These are phyloP conservation scores for Porites divaricata DNA, from an alignment of 92 coral and sea anemone genomes.

Conservation along the genomic window DNA sequence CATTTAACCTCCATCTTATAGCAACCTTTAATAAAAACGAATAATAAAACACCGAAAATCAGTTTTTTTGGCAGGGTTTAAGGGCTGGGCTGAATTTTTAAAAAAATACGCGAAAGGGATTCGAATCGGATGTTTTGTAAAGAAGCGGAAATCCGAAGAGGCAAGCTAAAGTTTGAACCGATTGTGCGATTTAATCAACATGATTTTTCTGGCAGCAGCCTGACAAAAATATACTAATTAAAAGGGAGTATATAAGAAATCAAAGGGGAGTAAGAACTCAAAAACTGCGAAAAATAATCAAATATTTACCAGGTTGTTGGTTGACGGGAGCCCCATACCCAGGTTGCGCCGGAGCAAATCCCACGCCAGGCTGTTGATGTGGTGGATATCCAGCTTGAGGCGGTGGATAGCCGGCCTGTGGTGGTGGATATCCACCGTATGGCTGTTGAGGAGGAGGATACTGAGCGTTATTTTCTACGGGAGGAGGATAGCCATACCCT, in stretches of 20 bases:
- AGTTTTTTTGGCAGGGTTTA: too few relatives aligned
- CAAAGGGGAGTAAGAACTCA: background rate
- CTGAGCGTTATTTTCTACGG: constrained; percentile 62
- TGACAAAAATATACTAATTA: background rate
- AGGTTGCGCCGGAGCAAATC: constrained; percentile 62
- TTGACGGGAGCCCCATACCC: constrained; percentile 52
- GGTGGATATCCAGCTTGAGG: constrained; percentile 77
- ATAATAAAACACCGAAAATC: too few relatives aligned
- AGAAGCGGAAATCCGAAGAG: too few relatives aligned
- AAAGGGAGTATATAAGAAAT: background rate
- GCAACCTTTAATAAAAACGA: too few relatives aligned
- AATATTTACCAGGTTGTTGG: constrained; percentile 70
- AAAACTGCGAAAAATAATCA: constrained; percentile 11
- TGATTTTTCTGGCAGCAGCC: background rate
- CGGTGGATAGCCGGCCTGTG: constrained; percentile 63
- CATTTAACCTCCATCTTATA: too few relatives aligned
- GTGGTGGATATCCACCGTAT: constrained; percentile 60
- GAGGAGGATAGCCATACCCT: constrained; percentile 80
- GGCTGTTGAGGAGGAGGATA: constrained; percentile 53
- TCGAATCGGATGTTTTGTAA: too few relatives aligned
- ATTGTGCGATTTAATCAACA: background rate
- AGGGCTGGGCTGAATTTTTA: too few relatives aligned
- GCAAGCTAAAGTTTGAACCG: too few relatives aligned
- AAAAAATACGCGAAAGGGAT: too few relatives aligned
- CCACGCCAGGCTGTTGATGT: constrained; percentile 19